Conservation (phyloP, 2,113 vertebrate species). For the Psittacus erithacus region DNA sequence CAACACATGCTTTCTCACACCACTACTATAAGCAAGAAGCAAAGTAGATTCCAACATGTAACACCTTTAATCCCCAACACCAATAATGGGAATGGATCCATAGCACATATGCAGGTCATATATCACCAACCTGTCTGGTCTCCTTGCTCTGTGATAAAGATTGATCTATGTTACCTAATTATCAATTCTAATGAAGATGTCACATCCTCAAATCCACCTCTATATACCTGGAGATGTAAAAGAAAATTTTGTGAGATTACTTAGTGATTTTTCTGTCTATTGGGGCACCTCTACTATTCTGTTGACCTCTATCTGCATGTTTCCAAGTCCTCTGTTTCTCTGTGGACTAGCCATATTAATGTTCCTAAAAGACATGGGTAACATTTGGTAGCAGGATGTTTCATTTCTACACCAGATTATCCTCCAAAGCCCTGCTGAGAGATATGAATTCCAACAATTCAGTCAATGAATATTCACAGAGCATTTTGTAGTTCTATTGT, state of each 20-base stretch:
- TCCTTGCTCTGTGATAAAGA: background rate
- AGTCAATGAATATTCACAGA: background rate
- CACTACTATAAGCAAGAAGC: background rate
- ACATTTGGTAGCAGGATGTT: background rate
- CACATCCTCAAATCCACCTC: background rate
- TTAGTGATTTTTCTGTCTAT: background rate
- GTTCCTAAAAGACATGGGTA: background rate
- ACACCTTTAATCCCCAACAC: background rate
- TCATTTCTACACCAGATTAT: background rate
- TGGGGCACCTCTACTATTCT: background rate
- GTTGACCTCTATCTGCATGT: background rate
- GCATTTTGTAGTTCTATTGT: background rate
- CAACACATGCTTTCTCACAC: background rate
- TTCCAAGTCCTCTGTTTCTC: background rate
- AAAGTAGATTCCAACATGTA: fast-evolving
- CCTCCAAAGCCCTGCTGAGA: background rate
- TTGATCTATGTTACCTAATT: background rate
- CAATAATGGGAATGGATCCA: background rate
- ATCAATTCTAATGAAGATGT: background rate
- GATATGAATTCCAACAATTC: background rate
- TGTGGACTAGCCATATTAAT: background rate
- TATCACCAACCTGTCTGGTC: background rate
- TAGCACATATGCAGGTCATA: background rate
- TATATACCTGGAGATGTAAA: background rate
- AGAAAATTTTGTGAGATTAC: background rate